Percentiles rank a stretch among this genome's conserved stretches.
Conservation (phyloP, 1,140 invertebrate species). For the Oreohelix idahoensis region DNA sequence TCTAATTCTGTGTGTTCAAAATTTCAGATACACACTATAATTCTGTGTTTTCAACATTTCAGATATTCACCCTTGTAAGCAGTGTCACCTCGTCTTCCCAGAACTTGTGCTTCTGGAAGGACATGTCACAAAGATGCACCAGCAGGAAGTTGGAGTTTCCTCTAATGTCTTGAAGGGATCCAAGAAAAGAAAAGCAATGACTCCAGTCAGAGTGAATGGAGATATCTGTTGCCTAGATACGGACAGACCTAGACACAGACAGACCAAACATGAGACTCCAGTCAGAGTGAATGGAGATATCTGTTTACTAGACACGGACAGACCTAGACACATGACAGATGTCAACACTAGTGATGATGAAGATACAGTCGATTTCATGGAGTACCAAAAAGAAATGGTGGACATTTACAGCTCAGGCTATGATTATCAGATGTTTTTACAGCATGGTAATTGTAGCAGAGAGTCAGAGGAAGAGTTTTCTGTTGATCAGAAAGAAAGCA, state of each 20-base stretch:
- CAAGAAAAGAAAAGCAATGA: not conserved
- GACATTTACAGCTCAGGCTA: not conserved
- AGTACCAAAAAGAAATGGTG: not conserved
- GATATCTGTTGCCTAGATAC: too few species aligned
- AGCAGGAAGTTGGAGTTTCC: not conserved
- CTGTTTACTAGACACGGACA: not conserved
- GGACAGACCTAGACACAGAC: too few species aligned
- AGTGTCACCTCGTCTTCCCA: not conserved
- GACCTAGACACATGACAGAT: not conserved
- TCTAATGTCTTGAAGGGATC: not conserved
- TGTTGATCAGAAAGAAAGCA: not conserved
- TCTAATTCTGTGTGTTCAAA: too few species aligned
- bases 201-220: not conserved
- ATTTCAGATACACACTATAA: too few species aligned
- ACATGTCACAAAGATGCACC: not conserved
- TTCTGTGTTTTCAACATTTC: not conserved
- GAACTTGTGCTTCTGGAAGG: not conserved
- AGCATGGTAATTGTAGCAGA: not conserved
- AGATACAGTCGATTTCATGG: not conserved
- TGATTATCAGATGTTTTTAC: not conserved
- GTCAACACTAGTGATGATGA: not conserved
- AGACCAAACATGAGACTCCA: too few species aligned
- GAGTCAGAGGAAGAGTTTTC: not conserved
- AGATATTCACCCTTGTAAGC: not conserved
- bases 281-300: not conserved